Conservation (phyloP, 2,888 invertebrate genomes). For the Agonopterix arenella region DNA sequence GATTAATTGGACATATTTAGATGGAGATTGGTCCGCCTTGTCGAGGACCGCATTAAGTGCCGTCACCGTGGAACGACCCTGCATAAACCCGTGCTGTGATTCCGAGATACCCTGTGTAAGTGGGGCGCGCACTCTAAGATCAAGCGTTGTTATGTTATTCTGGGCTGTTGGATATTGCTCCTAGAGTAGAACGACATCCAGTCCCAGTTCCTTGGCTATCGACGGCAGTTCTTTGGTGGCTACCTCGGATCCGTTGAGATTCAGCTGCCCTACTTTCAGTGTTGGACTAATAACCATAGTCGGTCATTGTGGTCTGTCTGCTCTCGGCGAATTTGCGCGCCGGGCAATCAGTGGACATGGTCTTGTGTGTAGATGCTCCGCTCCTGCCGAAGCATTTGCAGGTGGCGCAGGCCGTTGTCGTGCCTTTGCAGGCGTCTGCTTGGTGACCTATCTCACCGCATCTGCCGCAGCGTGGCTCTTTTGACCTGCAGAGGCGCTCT, state of each 20-base stretch:
- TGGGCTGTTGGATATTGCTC: constrained; percentile 4
- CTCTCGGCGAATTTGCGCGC: background rate
- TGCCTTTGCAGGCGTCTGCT: background rate
- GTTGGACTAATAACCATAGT: background rate
- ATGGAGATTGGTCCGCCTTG: background rate
- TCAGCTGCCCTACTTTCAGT: constrained; percentile 5
- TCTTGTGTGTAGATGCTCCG: background rate
- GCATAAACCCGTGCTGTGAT: background rate
- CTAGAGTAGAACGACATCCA: constrained; percentile 11
- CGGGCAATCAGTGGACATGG: background rate
- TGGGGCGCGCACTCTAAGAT: background rate
- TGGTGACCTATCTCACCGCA: background rate
- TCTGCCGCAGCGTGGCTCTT: background rate
- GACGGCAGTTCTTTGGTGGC: constrained; percentile 7
- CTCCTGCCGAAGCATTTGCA: constrained; percentile 4
- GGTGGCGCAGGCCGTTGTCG: constrained; percentile 9
- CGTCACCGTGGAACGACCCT: background rate
- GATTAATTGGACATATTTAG: constrained; percentile 19
- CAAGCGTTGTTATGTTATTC: background rate
- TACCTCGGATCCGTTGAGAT: constrained; percentile 6
- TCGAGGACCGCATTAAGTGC: background rate
- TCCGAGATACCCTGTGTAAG: background rate
- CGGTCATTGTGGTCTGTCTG: background rate
- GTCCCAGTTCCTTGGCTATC: background rate
- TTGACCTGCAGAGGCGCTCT: background rate